A percentile compares a stretch with the other conserved stretches of the same genome.
These are phyloP conservation scores for Mnemiopsis leidyi DNA, from an alignment of 37 sponge, comb jelly and placozoan species.

Conservation along the genomic window DNA sequence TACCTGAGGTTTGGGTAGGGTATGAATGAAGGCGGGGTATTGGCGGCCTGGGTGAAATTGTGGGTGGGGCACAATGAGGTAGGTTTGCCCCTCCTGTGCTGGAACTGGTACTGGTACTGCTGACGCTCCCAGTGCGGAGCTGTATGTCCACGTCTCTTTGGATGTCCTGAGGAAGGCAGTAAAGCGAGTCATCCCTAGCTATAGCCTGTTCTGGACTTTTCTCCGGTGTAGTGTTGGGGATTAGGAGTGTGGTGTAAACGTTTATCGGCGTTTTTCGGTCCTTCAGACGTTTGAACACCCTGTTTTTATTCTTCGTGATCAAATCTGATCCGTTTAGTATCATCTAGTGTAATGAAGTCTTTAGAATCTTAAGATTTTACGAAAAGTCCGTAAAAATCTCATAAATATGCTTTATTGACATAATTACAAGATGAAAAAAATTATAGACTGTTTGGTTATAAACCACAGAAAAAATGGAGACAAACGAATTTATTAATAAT, in stretches of 20 bases:
- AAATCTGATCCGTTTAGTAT: too few species aligned
- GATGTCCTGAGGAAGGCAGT: neutral
- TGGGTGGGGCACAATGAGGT: neutral
- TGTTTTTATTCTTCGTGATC: neutral
- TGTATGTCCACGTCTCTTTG: neutral
- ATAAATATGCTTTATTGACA: too few species aligned
- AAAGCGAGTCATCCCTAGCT: neutral
- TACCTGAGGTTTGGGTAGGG: neutral
- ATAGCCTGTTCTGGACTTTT: neutral
- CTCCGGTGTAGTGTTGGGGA: neutral
- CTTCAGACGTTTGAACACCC: neutral
- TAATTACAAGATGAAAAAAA: too few species aligned
- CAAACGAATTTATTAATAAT: too few species aligned
- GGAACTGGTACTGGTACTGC: neutral
- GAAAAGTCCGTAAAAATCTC: too few species aligned
- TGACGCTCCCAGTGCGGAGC: neutral
- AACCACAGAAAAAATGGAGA: too few species aligned
- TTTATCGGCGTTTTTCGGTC: neutral
- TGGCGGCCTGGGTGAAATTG: neutral
- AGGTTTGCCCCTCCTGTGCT: neutral
- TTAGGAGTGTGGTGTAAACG: neutral
- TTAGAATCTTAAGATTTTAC: too few species aligned
- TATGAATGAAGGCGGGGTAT: neutral
- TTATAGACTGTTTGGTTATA: too few species aligned
- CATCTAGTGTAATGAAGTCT: too few species aligned